A percentile compares a stretch with the other conserved stretches of the same genome.
These are phyloP conservation scores for Acromyrmex echinatior DNA, from an alignment of 1,140 invertebrate genomes.

Conservation along the genomic window DNA sequence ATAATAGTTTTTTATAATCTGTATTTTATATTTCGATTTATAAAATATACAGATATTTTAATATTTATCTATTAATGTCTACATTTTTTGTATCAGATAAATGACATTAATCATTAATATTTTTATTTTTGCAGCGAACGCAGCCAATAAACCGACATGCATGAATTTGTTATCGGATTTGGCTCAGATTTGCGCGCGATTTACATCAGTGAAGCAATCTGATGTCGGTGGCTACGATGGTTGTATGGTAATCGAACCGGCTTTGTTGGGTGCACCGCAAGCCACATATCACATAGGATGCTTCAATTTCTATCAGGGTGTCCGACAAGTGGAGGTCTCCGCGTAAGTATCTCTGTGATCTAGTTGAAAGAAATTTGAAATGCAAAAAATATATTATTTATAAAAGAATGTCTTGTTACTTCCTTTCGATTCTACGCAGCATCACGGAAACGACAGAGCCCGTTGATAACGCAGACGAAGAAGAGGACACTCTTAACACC, in stretches of 20 bases:
- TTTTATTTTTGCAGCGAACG: conserved; percentile 75
- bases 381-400: not conserved
- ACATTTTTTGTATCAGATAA: not conserved
- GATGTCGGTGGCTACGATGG: conserved; percentile 83
- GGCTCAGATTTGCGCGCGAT: conserved; percentile 87
- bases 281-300: conserved; percentile 87
- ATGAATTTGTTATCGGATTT: conserved; percentile 87
- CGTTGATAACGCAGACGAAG: conserved; percentile 76
- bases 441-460: conserved; percentile 75
- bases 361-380: not conserved
- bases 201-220: conserved; percentile 82
- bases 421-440: conserved; percentile 10
- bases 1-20: no score
- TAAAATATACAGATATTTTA: no score
- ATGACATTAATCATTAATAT: not conserved
- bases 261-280: conserved; percentile 85
- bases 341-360: conserved; percentile 76
- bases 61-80: not conserved
- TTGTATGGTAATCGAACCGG: conserved; percentile 86
- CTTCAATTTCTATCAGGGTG: conserved; percentile 86
- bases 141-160: conserved; percentile 85
- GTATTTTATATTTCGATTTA: no score
- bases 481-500: conserved; percentile 82
- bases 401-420: not conserved
- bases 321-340: conserved; percentile 81